phyloP scores from a whole-genome alignment of 2,113 vertebrate genomes.

The Shinisaurus crocodilurus region DNA sequence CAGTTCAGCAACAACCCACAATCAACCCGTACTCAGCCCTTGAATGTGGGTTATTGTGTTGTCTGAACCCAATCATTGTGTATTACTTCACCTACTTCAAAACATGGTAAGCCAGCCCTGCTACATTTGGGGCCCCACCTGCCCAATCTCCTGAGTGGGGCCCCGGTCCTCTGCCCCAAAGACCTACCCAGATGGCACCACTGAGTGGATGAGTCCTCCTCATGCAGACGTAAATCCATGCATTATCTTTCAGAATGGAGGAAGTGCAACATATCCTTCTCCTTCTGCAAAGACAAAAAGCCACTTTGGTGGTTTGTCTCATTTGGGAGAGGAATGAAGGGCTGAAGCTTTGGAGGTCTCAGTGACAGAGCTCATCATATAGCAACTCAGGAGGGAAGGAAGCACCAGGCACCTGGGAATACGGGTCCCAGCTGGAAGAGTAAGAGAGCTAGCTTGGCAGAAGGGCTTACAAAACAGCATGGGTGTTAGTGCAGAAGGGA shows the following conservation, averaged over 20 bases:
- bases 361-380: neutral
- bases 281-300: neutral
- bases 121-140: no score
- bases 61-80: fast-evolving
- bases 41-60: no score
- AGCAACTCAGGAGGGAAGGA: neutral
- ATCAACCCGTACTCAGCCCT: no score
- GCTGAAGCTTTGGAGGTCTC: neutral
- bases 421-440: constrained; percentile 13
- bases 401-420: neutral
- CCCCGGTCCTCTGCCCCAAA: no score
- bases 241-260: neutral
- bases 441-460: neutral
- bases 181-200: no score
- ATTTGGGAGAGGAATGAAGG: neutral
- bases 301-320: neutral
- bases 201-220: neutral
- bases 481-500: constrained; percentile 8
- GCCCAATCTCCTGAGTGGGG: no score
- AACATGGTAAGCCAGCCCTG: no score
- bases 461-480: neutral
- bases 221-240: neutral
- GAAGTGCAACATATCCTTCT: neutral
- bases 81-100: no score
- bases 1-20: neutral